Percentiles rank a stretch among this genome's conserved stretches.
phyloP scores from a whole-genome alignment of 2,797 vertebrate genomes.

The Eleutherodactylus coqui region DNA sequence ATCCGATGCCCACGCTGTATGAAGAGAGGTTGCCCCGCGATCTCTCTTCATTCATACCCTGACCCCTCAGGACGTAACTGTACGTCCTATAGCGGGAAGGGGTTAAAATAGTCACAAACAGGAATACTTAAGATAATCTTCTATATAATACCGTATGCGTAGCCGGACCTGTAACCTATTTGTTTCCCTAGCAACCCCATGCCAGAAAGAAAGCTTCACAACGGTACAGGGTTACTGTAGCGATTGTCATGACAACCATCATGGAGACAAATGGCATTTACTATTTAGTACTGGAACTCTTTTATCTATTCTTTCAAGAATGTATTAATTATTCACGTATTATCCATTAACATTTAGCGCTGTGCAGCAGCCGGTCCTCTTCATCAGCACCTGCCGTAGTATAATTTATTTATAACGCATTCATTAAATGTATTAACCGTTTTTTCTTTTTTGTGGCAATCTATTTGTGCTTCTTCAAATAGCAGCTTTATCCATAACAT shows the following conservation, averaged over 20 bases:
- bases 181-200: constrained; percentile 14
- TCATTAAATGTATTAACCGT: neutral
- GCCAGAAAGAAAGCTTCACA: neutral
- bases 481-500: neutral
- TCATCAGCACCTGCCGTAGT: neutral
- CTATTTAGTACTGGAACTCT: neutral
- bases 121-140: too few relatives aligned
- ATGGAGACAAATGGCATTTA: neutral
- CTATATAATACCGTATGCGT: neutral
- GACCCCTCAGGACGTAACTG: too few relatives aligned
- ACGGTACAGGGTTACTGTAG: neutral
- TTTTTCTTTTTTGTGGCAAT: neutral
- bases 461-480: too few relatives aligned
- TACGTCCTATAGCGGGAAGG: too few relatives aligned
- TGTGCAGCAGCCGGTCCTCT: constrained; percentile 6
- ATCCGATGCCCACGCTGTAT: too few relatives aligned
- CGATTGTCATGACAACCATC: constrained; percentile 25
- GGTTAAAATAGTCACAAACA: too few relatives aligned
- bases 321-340: neutral
- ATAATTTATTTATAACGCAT: neutral
- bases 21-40: too few relatives aligned
- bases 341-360: neutral
- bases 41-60: too few relatives aligned
- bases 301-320: neutral
- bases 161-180: neutral